phyloP scores from a whole-genome alignment of 2,888 invertebrate genomes.

The Synergus umbraculus region DNA sequence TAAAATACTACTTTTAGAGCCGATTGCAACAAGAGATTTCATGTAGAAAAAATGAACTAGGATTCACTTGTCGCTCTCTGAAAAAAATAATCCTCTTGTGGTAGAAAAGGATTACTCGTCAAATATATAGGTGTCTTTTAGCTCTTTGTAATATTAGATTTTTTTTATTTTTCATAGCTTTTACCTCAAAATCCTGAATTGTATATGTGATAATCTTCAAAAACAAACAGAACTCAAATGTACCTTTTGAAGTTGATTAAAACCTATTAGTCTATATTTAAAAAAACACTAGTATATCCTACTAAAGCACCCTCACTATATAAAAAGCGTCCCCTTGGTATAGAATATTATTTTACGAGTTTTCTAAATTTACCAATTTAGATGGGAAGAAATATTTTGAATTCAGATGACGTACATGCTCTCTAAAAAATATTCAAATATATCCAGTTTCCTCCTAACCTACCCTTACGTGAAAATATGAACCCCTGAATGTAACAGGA shows the following conservation, averaged over 20 bases:
- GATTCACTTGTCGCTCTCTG: not conserved
- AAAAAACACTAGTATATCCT: not conserved
- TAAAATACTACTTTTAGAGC: no score
- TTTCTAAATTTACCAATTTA: no score
- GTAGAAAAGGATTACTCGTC: not conserved
- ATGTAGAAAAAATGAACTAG: not conserved
- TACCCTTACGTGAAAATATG: not conserved
- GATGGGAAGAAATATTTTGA: no score
- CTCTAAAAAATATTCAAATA: not conserved
- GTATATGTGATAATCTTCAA: not conserved
- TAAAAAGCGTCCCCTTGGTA: not conserved
- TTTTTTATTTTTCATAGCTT: not conserved
- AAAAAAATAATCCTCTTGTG: not conserved
- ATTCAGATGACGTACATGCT: not conserved
- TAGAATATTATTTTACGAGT: not conserved
- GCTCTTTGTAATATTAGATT: not conserved
- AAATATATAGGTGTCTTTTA: not conserved
- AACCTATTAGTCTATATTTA: not conserved
- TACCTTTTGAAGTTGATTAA: not conserved
- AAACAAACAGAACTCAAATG: not conserved
- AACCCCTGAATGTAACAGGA: conserved; percentile 37
- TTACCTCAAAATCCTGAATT: not conserved
- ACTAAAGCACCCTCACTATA: not conserved
- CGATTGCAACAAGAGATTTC: not conserved
- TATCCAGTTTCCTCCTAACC: not conserved